Percentiles rank a stretch among this genome's conserved stretches.
phyloP scores from a whole-genome alignment of 2,888 invertebrate species.

The Ariolimax columbianus region DNA sequence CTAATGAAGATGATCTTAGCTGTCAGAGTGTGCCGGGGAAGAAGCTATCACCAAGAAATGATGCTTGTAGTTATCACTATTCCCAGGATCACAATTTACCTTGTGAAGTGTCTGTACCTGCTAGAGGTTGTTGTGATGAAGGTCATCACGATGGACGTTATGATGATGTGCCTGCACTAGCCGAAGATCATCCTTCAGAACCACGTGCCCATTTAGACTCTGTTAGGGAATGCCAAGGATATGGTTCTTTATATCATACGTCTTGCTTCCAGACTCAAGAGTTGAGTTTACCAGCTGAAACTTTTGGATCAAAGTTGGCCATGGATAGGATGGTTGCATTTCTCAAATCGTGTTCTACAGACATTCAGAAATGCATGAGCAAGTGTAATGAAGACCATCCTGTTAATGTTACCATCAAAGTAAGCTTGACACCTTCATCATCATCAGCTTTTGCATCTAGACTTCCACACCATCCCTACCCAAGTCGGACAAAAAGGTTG shows the following conservation, averaged over 20 bases:
- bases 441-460: background rate
- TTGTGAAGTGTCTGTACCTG: background rate
- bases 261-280: background rate
- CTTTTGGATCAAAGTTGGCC: background rate
- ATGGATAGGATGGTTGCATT: constrained; percentile 21
- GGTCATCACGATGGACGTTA: background rate
- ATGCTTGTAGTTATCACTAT: background rate
- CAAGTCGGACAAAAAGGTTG: background rate
- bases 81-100: background rate
- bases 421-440: background rate
- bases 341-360: constrained; percentile 17
- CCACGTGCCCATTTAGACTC: background rate
- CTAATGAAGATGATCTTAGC: too few relatives aligned
- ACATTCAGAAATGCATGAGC: constrained; percentile 10
- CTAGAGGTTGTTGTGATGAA: background rate
- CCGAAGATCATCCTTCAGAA: background rate
- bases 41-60: background rate
- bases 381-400: background rate
- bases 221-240: background rate
- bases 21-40: background rate
- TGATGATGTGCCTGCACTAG: background rate
- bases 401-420: background rate
- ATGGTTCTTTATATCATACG: background rate
- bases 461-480: background rate
- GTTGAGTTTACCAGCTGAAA: background rate